These are phyloP conservation scores for Camelus bactrianus DNA, from an alignment of 2,113 vertebrate genomes.

Conservation along the genomic window DNA sequence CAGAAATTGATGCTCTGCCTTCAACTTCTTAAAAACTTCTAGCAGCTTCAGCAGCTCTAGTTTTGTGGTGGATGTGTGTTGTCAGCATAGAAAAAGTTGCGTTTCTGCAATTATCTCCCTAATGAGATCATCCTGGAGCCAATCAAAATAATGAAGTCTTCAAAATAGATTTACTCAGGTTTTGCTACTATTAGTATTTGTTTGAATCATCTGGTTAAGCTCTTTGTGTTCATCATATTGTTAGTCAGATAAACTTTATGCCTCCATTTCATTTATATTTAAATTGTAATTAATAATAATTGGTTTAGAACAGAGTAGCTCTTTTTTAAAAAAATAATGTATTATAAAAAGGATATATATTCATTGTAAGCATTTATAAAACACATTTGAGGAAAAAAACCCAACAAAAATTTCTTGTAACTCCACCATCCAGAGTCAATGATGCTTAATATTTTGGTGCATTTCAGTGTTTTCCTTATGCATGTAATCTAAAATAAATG, in stretches of 20 bases:
- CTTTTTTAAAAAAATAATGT: not conserved
- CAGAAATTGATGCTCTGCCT: slow-evolving; percentile 42
- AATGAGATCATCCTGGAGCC: slow-evolving; percentile 48
- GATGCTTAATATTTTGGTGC: not conserved
- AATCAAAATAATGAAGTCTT: slow-evolving; percentile 47
- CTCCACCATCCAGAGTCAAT: not conserved
- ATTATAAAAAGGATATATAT: not conserved
- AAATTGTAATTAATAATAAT: slow-evolving; percentile 3
- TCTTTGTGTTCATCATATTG: not conserved
- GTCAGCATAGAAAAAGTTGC: not conserved
- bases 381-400: not conserved
- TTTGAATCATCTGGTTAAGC: slow-evolving; percentile 17
- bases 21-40: not conserved
- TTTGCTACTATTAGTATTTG: not conserved
- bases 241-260: not conserved
- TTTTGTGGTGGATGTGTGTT: not conserved
- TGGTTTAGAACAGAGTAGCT: not conserved
- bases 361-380: not conserved
- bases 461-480: not conserved
- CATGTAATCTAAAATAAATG: slow-evolving; percentile 8
- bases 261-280: not conserved
- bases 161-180: not conserved
- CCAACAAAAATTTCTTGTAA: not conserved
- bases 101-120: slow-evolving; percentile 50
- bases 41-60: not conserved